Conservation (phyloP, 2,797 vertebrate genomes). For the Acrossocheilus wenchowensis region DNA sequence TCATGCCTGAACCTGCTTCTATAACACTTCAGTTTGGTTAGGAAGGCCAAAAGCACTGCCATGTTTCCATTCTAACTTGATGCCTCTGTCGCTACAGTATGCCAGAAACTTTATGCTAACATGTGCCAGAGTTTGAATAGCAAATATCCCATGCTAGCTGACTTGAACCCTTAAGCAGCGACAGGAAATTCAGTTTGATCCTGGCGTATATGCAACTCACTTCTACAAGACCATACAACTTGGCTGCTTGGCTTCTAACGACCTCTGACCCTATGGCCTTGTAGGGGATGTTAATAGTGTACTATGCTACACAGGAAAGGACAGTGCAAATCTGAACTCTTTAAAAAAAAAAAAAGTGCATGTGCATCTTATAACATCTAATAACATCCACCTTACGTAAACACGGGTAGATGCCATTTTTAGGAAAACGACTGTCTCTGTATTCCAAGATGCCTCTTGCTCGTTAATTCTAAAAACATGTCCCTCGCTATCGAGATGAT, state of each 20-base stretch:
- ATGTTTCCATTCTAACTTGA: slow-evolving; percentile 25
- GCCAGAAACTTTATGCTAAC: slow-evolving; percentile 17
- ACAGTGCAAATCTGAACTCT: not conserved
- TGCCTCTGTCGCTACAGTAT: not conserved
- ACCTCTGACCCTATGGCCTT: slow-evolving; percentile 38
- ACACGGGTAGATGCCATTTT: not conserved
- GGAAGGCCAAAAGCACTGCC: not conserved
- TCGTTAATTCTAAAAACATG: not conserved
- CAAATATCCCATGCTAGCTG: slow-evolving; percentile 9
- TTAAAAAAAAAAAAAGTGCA: not conserved
- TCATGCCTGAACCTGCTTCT: slow-evolving; percentile 24
- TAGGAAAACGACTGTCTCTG: not conserved
- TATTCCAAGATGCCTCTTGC: not conserved
- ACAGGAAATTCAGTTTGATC: slow-evolving; percentile 1
- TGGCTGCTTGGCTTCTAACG: slow-evolving; percentile 10
- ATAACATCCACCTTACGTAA: not conserved
- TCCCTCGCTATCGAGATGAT: slow-evolving; percentile 21
- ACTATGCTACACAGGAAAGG: slow-evolving; percentile 10
- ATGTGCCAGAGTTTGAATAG: not conserved
- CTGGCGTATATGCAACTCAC: slow-evolving; percentile 12
- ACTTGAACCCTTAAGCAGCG: not conserved
- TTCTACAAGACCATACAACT: slow-evolving; percentile 13
- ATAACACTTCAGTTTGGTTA: slow-evolving; percentile 1
- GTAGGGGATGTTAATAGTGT: slow-evolving; percentile 11
- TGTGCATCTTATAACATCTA: slow-evolving; percentile 7